Evolutionary conservation across 2,888 invertebrate species (phyloP).

Genomic region (Willowsia nigromaculata): DNA sequence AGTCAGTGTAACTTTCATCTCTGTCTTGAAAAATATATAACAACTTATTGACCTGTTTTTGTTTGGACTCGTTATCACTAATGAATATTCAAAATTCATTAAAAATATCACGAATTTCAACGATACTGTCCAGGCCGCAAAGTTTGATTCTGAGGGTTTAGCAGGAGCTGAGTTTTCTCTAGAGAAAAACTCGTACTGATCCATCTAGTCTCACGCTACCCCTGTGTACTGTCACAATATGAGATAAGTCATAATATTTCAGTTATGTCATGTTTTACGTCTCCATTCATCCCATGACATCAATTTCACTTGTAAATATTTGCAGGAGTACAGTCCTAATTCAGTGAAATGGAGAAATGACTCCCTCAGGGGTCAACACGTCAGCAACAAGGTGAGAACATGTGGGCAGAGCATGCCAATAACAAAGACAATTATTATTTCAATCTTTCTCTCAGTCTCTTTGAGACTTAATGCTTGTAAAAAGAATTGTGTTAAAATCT

Average conservation of each 20-base stretch:
- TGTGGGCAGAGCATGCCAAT: constrained; percentile 2
- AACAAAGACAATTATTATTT: constrained; percentile 10
- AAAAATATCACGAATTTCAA: too few species aligned
- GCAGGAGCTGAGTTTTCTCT: too few species aligned
- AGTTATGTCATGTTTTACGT: background rate
- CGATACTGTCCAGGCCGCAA: too few species aligned
- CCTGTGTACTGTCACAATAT: background rate
- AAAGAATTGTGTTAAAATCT: background rate
- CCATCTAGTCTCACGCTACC: background rate
- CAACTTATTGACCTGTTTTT: too few species aligned
- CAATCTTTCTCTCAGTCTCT: background rate
- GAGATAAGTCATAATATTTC: background rate
- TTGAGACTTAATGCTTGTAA: background rate
- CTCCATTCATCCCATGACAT: background rate
- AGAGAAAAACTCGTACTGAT: too few species aligned
- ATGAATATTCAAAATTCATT: too few species aligned
- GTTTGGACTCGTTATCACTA: too few species aligned
- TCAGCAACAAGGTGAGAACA: background rate
- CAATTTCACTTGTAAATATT: constrained; percentile 24
- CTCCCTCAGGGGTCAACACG: background rate
- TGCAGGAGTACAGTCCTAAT: background rate
- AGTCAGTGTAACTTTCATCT: too few species aligned
- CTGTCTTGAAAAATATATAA: too few species aligned
- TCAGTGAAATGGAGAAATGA: background rate
- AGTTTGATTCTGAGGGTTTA: too few species aligned